A percentile compares a stretch with the other conserved stretches of the same genome.
These are phyloP conservation scores for Pocillopora meandrina DNA, from an alignment of 92 coral and sea anemone species.

Conservation along the genomic window DNA sequence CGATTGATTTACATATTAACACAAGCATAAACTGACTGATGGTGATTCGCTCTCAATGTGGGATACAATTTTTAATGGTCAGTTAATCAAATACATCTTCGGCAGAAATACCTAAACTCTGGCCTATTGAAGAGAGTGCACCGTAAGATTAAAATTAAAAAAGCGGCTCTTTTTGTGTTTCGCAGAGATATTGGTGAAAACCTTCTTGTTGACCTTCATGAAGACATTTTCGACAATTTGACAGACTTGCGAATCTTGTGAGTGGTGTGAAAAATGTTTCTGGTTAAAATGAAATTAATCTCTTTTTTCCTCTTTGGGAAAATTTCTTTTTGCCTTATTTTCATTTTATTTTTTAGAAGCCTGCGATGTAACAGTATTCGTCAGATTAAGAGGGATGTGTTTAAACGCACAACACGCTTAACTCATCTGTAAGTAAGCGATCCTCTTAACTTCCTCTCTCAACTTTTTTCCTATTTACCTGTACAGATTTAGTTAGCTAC, in stretches of 20 bases:
- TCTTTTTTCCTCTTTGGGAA: neutral
- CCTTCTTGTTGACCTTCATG: neutral
- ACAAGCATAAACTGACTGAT: too few relatives aligned
- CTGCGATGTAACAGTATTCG: neutral
- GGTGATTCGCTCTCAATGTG: neutral
- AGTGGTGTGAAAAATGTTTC: neutral
- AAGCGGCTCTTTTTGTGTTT: neutral
- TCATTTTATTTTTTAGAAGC: neutral
- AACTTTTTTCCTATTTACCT: too few relatives aligned
- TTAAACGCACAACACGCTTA: neutral
- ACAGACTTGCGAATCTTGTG: conserved; percentile 1
- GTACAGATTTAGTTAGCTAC: too few relatives aligned
- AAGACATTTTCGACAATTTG: neutral
- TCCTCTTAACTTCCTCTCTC: too few relatives aligned
- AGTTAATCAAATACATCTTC: too few relatives aligned
- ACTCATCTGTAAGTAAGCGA: neutral
- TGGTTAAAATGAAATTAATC: neutral
- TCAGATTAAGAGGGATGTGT: neutral
- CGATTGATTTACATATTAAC: too few relatives aligned
- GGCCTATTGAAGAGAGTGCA: too few relatives aligned
- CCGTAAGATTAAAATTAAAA: neutral
- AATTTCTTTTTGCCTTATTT: neutral
- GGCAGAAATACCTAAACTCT: too few relatives aligned
- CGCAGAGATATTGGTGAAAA: conserved; percentile 2
- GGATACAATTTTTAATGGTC: neutral